These are phyloP conservation scores for Atta texana DNA, from an alignment of 1,140 invertebrate genomes.

Conservation along the genomic window DNA sequence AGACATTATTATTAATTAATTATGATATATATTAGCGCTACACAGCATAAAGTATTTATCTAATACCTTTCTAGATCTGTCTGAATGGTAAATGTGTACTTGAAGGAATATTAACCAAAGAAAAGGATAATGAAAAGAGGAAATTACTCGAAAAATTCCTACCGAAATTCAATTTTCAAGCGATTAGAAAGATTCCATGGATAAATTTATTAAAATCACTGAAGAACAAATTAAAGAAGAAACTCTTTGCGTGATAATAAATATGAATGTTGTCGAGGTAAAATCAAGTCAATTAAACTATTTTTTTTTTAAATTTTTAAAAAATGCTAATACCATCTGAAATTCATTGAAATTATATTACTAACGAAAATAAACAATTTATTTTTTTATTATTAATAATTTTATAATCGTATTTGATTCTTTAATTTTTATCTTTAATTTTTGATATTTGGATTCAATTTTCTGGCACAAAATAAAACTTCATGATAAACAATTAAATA, in stretches of 20 bases:
- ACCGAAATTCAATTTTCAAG: slow-evolving; percentile 10
- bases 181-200: slow-evolving; percentile 30
- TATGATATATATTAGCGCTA: neutral
- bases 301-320: no score
- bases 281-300: neutral
- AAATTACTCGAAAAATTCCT: slow-evolving; percentile 11
- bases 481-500: neutral
- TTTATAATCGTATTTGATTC: neutral
- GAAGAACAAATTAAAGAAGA: neutral
- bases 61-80: slow-evolving; percentile 41
- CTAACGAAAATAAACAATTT: neutral
- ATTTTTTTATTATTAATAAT: neutral
- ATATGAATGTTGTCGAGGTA: neutral
- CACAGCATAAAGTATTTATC: neutral
- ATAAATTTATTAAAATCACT: neutral
- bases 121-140: slow-evolving; percentile 1
- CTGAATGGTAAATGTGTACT: slow-evolving; percentile 57
- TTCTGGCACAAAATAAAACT: neutral
- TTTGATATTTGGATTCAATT: neutral
- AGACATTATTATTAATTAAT: neutral
- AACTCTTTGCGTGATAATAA: neutral
- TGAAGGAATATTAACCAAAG: slow-evolving; percentile 29
- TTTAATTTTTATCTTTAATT: neutral
- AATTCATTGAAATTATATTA: slow-evolving; percentile 1
- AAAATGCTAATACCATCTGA: neutral